Conservation (phyloP, 1,140 invertebrate genomes). For the Hermetia illucens region DNA sequence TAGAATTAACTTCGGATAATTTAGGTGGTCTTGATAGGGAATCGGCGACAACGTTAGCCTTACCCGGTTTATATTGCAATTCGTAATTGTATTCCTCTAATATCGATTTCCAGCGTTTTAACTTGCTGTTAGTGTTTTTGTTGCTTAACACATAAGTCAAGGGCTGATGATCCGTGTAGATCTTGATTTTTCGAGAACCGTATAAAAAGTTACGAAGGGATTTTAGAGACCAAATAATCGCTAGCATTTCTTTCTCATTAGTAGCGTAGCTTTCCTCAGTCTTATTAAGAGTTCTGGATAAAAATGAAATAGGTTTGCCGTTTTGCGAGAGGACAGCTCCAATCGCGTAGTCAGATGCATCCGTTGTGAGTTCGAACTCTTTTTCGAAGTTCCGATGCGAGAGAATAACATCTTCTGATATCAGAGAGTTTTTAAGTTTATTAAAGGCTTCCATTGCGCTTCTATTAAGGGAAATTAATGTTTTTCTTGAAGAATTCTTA, state of each 20-base stretch:
- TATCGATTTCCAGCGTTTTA: too few species aligned
- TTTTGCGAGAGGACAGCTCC: slow-evolving; percentile 23
- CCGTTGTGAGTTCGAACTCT: slow-evolving; percentile 16
- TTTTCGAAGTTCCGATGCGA: slow-evolving; percentile 20
- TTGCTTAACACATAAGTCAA: too few species aligned
- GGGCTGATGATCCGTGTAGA: slow-evolving; percentile 20
- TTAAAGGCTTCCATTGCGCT: slow-evolving; percentile 21
- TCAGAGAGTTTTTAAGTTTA: slow-evolving; percentile 23
- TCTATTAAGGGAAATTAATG: slow-evolving; percentile 1
- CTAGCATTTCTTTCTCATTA: slow-evolving; percentile 17
- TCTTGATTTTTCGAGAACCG: slow-evolving; percentile 12
- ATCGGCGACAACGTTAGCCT: too few species aligned
- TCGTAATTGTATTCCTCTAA: too few species aligned
- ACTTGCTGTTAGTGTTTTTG: too few species aligned
- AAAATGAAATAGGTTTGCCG: slow-evolving; percentile 8
- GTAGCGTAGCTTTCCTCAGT: slow-evolving; percentile 16
- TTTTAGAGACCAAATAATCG: slow-evolving; percentile 25
- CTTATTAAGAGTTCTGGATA: slow-evolving; percentile 22
- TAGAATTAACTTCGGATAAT: too few species aligned
- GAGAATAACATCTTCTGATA: slow-evolving; percentile 25
- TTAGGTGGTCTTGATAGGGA: too few species aligned
- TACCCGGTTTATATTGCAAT: too few species aligned
- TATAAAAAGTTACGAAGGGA: slow-evolving; percentile 21
- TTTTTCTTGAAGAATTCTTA: slow-evolving; percentile 3
- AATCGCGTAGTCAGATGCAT: slow-evolving; percentile 16